A percentile compares a stretch with the other conserved stretches of the same genome.
Conservation (phyloP, 2,797 vertebrate genomes). For the Triplophysa yarkandensis region DNA sequence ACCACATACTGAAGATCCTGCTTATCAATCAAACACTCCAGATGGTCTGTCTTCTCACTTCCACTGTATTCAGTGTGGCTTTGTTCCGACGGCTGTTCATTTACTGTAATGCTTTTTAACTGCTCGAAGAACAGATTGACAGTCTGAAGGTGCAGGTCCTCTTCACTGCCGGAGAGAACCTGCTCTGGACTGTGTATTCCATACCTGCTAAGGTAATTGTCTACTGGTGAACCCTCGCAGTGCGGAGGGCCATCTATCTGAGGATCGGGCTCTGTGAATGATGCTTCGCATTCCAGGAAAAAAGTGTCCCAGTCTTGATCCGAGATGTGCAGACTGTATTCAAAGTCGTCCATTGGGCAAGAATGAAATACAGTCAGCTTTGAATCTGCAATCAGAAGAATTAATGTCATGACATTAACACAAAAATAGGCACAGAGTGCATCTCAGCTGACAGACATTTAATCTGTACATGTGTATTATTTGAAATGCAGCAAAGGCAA, state of each 20-base stretch:
- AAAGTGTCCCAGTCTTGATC: constrained; percentile 90
- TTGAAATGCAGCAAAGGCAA: background rate
- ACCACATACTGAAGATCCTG: constrained; percentile 55
- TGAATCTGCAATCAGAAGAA: constrained; percentile 63
- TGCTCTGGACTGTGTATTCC: constrained; percentile 66
- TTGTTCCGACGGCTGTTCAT: constrained; percentile 50
- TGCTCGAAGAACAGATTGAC: constrained; percentile 77
- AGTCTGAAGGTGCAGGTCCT: constrained; percentile 74
- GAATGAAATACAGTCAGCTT: background rate
- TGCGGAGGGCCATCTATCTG: constrained; percentile 58
- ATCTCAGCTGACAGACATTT: background rate
- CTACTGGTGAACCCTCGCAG: constrained; percentile 66
- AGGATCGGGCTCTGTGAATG: constrained; percentile 43
- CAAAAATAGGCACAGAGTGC: constrained; percentile 3
- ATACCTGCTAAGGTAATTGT: constrained; percentile 63
- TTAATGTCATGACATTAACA: background rate
- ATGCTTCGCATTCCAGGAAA: constrained; percentile 75
- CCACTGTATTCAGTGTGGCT: constrained; percentile 51
- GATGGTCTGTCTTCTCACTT: constrained; percentile 48
- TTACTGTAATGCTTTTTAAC: constrained; percentile 64
- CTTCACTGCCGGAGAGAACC: constrained; percentile 78
- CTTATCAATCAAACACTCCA: constrained; percentile 55
- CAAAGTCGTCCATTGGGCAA: constrained; percentile 89
- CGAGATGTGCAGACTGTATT: constrained; percentile 89
- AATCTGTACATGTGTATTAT: constrained; percentile 4